Evolutionary conservation across 2,797 vertebrate genomes (phyloP).

Genomic region (Rhinoraja longicauda): DNA sequence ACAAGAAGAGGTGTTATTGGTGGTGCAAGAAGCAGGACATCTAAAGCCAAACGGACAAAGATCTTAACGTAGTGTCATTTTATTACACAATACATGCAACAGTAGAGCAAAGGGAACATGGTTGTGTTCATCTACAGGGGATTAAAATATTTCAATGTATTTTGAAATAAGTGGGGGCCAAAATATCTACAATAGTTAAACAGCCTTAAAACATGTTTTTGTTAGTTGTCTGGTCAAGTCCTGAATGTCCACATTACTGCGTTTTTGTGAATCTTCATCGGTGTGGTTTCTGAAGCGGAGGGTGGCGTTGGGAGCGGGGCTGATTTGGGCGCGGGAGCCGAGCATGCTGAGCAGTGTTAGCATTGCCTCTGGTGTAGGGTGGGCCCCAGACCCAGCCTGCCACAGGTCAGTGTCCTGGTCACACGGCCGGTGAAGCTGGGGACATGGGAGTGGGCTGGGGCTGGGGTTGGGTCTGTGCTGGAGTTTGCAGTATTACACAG

Average conservation of each 20-base stretch:
- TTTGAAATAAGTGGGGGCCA: conserved; percentile 45
- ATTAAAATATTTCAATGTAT: conserved; percentile 28
- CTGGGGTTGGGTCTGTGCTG: neutral
- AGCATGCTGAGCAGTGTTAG: conserved; percentile 36
- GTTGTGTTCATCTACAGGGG: neutral
- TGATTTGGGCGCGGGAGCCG: neutral
- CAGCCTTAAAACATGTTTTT: conserved; percentile 47
- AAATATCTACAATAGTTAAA: conserved; percentile 46
- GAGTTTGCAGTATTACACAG: conserved; percentile 23
- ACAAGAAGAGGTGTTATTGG: neutral
- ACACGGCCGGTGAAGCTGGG: neutral
- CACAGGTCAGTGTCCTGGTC: neutral
- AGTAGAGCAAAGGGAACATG: neutral
- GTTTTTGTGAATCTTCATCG: conserved; percentile 53
- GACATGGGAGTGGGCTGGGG: neutral
- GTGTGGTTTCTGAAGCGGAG: conserved; percentile 44
- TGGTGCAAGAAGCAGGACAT: neutral
- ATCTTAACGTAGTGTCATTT: neutral
- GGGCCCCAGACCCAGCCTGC: neutral
- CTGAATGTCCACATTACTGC: conserved; percentile 50
- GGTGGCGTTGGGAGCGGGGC: neutral
- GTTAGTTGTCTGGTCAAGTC: conserved; percentile 46
- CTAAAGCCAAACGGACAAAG: neutral
- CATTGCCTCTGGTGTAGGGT: neutral
- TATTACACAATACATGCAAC: conserved; percentile 21